Evolutionary conservation across 2,888 invertebrate genomes (phyloP).

Genomic region (Hypsopygia costalis): DNA sequence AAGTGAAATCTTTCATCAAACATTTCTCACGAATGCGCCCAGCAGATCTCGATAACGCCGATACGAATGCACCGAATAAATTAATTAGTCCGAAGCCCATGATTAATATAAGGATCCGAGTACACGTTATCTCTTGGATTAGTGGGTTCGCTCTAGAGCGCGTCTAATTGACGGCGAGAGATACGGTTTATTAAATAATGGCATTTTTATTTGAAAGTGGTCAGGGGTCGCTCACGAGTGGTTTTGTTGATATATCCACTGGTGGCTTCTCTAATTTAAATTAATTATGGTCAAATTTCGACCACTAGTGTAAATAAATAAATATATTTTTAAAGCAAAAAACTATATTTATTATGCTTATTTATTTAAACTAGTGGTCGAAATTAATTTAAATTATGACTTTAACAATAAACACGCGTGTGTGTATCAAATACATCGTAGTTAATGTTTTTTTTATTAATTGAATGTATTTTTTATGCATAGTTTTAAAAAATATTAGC

Average conservation of each 20-base stretch:
- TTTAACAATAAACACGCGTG: no score
- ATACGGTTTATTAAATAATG: constrained; percentile 73
- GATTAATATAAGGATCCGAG: constrained; percentile 57
- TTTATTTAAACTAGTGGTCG: no score
- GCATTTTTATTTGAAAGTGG: constrained; percentile 49
- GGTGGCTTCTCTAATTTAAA: no score
- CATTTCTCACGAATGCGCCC: constrained; percentile 16
- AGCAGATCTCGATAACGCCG: constrained; percentile 40
- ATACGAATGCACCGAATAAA: constrained; percentile 61
- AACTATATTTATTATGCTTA: no score
- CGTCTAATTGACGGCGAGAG: constrained; percentile 70
- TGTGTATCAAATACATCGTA: no score
- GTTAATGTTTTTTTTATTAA: no score
- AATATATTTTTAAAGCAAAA: no score
- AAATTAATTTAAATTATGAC: no score
- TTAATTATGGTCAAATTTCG: no score
- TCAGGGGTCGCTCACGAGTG: neutral
- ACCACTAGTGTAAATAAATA: no score
- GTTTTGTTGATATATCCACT: neutral
- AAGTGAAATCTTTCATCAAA: constrained; percentile 1
- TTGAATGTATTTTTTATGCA: no score
- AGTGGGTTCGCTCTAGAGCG: constrained; percentile 53
- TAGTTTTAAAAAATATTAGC: no score
- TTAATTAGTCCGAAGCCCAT: constrained; percentile 64
- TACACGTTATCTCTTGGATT: constrained; percentile 63